phyloP scores from a whole-genome alignment of 2,797 vertebrate species.

The Hippocampus kuda region DNA sequence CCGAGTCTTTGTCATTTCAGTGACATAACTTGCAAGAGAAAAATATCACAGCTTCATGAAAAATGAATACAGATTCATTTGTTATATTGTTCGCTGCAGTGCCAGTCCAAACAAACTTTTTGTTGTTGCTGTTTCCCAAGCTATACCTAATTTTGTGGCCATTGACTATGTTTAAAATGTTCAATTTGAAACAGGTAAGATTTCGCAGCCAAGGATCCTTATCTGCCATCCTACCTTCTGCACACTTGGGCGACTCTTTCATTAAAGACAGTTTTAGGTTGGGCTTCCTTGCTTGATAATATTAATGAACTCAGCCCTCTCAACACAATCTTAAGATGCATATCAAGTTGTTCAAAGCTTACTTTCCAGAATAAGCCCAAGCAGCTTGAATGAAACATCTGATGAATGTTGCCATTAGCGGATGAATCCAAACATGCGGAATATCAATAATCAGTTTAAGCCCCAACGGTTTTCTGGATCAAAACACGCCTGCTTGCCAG shows the following conservation, averaged over 20 bases:
- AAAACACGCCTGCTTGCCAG: slow-evolving; percentile 24
- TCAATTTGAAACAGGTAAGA: slow-evolving; percentile 42
- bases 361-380: slow-evolving; percentile 38
- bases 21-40: no score
- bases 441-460: slow-evolving; percentile 41
- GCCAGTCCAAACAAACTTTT: background rate
- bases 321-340: slow-evolving; percentile 45
- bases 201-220: slow-evolving; percentile 46
- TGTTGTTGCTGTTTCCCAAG: background rate
- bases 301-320: slow-evolving; percentile 53
- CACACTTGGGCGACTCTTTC: slow-evolving; percentile 59
- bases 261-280: slow-evolving; percentile 55
- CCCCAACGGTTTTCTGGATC: slow-evolving; percentile 32
- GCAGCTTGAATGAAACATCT: slow-evolving; percentile 43
- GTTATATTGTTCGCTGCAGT: no score
- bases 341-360: slow-evolving; percentile 43
- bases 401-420: slow-evolving; percentile 36
- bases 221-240: slow-evolving; percentile 47
- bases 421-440: slow-evolving; percentile 36
- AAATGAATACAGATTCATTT: no score
- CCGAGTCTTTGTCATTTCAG: no score
- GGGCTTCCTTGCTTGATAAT: slow-evolving; percentile 56
- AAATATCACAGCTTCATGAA: no score
- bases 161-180: slow-evolving; percentile 49
- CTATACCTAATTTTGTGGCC: slow-evolving; percentile 1